Conservation (phyloP, 1,140 invertebrate genomes). For the Caenorhabditis latens region DNA sequence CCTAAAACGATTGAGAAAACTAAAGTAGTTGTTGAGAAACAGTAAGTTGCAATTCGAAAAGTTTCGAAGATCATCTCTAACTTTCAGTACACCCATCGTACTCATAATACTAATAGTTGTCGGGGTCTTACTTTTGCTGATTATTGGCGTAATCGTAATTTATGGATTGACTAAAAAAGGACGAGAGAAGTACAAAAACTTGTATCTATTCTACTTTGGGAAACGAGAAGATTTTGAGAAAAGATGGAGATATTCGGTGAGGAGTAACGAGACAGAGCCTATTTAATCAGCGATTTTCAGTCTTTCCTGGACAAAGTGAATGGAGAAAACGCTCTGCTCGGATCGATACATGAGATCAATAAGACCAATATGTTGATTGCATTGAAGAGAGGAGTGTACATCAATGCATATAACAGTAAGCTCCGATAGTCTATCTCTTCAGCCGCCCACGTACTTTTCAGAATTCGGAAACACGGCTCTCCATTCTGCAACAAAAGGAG, state of each 20-base stretch:
- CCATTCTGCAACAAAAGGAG: neutral
- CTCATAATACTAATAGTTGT: too few species aligned
- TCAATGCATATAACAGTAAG: constrained; percentile 8
- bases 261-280: neutral
- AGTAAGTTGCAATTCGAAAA: neutral
- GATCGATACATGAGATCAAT: neutral
- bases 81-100: too few species aligned
- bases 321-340: neutral
- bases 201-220: neutral
- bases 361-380: neutral
- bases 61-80: too few species aligned
- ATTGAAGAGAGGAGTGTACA: neutral
- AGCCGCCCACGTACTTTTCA: neutral
- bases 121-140: too few species aligned
- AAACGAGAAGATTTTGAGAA: neutral
- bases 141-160: neutral
- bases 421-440: too few species aligned
- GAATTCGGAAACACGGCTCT: constrained; percentile 19
- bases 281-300: neutral
- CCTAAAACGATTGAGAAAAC: neutral
- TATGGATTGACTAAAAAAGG: neutral
- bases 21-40: neutral
- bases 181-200: neutral
- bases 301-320: neutral
- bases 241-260: constrained; percentile 20